phyloP scores from a whole-genome alignment of 1,140 invertebrate genomes.

The Kradibia gibbosae region DNA sequence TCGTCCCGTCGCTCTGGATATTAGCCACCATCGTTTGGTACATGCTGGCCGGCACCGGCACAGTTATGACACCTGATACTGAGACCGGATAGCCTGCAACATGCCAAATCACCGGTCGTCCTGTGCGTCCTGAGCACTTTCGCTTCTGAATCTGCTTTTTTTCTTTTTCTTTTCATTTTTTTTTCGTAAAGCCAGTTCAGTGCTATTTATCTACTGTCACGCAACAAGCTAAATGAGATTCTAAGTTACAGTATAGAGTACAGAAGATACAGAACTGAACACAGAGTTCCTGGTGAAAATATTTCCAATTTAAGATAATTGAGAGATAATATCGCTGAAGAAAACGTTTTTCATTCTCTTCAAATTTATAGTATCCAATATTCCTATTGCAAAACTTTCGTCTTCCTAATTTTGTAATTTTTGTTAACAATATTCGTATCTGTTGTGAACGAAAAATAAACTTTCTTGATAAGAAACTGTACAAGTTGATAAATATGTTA shows the following conservation, averaged over 20 bases:
- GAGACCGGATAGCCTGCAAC: slow-evolving; percentile 85
- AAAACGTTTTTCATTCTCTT: too few relatives aligned
- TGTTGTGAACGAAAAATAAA: too few relatives aligned
- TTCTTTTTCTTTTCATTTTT: neutral
- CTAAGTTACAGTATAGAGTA: slow-evolving; percentile 28
- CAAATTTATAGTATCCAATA: too few relatives aligned
- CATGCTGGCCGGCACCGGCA: slow-evolving; percentile 95
- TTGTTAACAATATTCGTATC: too few relatives aligned
- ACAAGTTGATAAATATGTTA: too few relatives aligned
- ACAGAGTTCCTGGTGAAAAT: slow-evolving; percentile 30
- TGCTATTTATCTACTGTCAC: slow-evolving; percentile 10
- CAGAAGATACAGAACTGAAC: neutral
- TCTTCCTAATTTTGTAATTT: too few relatives aligned
- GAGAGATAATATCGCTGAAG: too few relatives aligned
- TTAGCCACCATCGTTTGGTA: slow-evolving; percentile 97
- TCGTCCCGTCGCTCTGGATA: slow-evolving; percentile 86
- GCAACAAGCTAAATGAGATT: neutral
- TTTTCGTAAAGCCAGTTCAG: neutral
- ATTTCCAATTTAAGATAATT: too few relatives aligned
- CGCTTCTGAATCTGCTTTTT: neutral
- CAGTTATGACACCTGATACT: slow-evolving; percentile 94
- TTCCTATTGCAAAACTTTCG: too few relatives aligned
- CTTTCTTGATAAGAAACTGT: too few relatives aligned
- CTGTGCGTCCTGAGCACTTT: slow-evolving; percentile 23
- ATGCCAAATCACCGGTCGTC: slow-evolving; percentile 58